Base-by-base conservation (phyloP, 2,888 invertebrate species). In the Lissonota sp. region DNA sequence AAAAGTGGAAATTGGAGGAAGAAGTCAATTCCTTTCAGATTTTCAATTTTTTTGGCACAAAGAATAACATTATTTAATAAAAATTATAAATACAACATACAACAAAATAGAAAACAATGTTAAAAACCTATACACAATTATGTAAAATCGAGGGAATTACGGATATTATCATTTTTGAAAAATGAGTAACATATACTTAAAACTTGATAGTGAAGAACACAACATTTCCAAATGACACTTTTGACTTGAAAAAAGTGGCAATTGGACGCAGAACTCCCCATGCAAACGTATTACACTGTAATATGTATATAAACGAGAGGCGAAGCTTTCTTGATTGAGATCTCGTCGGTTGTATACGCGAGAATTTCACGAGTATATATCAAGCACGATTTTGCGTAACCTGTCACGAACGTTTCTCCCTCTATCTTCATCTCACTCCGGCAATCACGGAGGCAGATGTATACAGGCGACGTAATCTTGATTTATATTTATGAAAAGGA, bases 401-500 rank as follows among this genome's bases (percentile, higher is more conserved):
- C 57, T 53, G 49, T 79, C 69, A 37, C 67, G 44, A 67, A 42
- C 6, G 37, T 37, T 5, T 8, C 1, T 46, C 3, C 7, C 42
- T 44, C 16, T 44, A 6, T 44, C 44, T 44, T 4, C 63, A 57
- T 58, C 64, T 37, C 53, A 42, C 37, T 73, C 26, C 57, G 49
- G 58, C 63, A 76, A 83, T 83, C 79, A 76, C 79, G n/a, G 26
- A 26, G 67, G 67, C 79, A 79, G 79, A 82, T 83, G 79, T 67
- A 16, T 8, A 5, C 14, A 73, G 46, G 46, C 64, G 46, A 16
- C 67, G 49, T 69, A 60, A 60, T 37, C 40, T 37, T 40, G 53
- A 66, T 80, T 69, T 16, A 63, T 71, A 44, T 66, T 60, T 39
- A 51, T 58, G 51, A 44, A 64, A 26, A 26, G 26, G 26, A 26